Evolutionary conservation across 2,113 vertebrate species (phyloP), one percentile per base, ranked within the genome.

Genomic region (Limnothrissa miodon): DNA sequence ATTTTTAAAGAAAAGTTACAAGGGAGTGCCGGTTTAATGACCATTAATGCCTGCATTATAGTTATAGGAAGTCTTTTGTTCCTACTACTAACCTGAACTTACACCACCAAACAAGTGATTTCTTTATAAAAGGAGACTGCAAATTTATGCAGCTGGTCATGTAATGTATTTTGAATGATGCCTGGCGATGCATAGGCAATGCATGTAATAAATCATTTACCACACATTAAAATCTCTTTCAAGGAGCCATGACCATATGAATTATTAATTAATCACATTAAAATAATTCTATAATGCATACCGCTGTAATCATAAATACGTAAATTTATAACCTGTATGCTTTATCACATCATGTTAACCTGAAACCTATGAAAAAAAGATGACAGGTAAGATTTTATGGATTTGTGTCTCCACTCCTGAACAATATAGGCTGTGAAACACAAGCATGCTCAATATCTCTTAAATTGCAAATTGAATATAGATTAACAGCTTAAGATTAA

Each of bases 401-500:
- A 74, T 36, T 33, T 17, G 10, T 13, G 36, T 74, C 29, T 15
- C 66, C 66, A 11, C 33, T 74, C 66, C 33, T 36, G 29, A 33
- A 74, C 10, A 74, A 4, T 29, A 74, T 29, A 74, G 66, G 66
- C 66, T 15, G 33, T 74, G 66, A 74, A 36, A 74, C 66, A 74
- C 33, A 74, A 74, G 3, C 25, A 74, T 39, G 66, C 66, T 74
- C 66, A 74, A 74, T 74, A 74, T 74, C 66, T 74, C 66, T 74
- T 74, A 74, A 74, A 74, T 74, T 74, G 66, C 66, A 74, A 74
- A 74, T 74, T 74, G 66, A 74, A 74, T 15, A 39, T 74, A 74
- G 66, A 74, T 74, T 74, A 74, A 33, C 29, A 74, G 66, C 66
- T 74, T 74, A 74, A 74, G 66, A 74, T 74, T 74, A 74, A 33